Evolutionary conservation across 2,113 vertebrate species (phyloP).

Genomic region (Lepus americanus): DNA sequence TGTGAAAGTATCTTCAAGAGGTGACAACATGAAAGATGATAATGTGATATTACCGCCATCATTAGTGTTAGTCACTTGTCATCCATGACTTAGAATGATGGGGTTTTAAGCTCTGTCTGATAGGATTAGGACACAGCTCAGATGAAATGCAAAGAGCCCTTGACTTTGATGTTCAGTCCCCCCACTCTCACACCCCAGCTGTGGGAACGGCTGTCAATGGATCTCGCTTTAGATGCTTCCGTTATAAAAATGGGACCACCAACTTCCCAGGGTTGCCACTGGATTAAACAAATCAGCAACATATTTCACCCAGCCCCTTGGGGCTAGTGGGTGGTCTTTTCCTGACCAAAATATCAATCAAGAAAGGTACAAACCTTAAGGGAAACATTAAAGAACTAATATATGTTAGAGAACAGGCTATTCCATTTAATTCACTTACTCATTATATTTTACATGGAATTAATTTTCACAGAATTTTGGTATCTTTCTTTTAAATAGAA

Average conservation of each 20-base stretch:
- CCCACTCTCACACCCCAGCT: background rate
- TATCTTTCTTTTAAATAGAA: constrained; percentile 10
- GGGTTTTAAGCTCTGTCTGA: background rate
- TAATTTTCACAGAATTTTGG: background rate
- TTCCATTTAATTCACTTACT: background rate
- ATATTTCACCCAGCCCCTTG: background rate
- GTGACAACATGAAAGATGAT: constrained; percentile 17
- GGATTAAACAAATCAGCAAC: background rate
- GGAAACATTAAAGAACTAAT: background rate
- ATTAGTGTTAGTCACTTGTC: background rate
- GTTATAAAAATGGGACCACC: background rate
- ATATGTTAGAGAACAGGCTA: background rate
- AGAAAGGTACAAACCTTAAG: background rate
- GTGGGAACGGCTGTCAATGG: background rate
- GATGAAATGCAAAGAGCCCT: background rate
- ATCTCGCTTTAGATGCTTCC: constrained; percentile 5
- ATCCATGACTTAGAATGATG: constrained; percentile 12
- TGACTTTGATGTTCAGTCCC: background rate
- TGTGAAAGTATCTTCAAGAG: background rate
- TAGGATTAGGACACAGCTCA: background rate
- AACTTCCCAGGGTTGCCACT: background rate
- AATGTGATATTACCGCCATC: background rate
- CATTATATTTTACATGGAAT: background rate
- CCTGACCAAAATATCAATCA: constrained; percentile 17
- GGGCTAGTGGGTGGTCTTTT: background rate